Evolutionary conservation across 2,888 invertebrate species (phyloP).

Genomic region (Zhuqinia jingwanae): DNA sequence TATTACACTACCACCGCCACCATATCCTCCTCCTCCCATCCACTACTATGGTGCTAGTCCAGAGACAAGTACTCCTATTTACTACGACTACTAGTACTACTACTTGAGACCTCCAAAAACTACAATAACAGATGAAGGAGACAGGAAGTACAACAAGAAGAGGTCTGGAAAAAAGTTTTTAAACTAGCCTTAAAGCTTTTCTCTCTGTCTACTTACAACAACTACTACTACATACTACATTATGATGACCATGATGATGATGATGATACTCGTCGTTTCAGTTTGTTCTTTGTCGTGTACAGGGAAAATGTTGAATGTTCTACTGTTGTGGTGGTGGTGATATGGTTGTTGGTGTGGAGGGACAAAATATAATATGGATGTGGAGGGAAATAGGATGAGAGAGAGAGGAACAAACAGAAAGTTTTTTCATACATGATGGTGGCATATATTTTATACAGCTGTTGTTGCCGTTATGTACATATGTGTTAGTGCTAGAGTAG

Average conservation of each 20-base stretch:
- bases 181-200: constrained; percentile 34
- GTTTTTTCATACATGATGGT: background rate
- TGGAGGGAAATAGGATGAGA: constrained; percentile 6
- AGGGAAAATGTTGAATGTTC: constrained; percentile 43
- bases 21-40: background rate
- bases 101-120: background rate
- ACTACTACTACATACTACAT: too few species aligned
- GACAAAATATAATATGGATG: background rate
- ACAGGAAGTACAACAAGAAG: constrained; percentile 46
- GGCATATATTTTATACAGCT: background rate
- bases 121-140: constrained; percentile 49
- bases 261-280: constrained; percentile 31
- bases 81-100: background rate
- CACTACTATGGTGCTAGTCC: constrained; percentile 8
- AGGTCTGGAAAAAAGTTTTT: constrained; percentile 34
- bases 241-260: constrained; percentile 37
- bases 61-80: constrained; percentile 30
- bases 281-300: constrained; percentile 46
- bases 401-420: constrained; percentile 33
- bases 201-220: background rate
- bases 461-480: background rate
- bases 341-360: background rate
- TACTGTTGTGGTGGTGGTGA: constrained; percentile 32
- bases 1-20: constrained; percentile 7
- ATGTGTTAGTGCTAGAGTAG: background rate